Percentiles rank a stretch among this genome's conserved stretches.
phyloP scores from a whole-genome alignment of 2,113 vertebrate genomes.

The Plecturocebus donacophilus region DNA sequence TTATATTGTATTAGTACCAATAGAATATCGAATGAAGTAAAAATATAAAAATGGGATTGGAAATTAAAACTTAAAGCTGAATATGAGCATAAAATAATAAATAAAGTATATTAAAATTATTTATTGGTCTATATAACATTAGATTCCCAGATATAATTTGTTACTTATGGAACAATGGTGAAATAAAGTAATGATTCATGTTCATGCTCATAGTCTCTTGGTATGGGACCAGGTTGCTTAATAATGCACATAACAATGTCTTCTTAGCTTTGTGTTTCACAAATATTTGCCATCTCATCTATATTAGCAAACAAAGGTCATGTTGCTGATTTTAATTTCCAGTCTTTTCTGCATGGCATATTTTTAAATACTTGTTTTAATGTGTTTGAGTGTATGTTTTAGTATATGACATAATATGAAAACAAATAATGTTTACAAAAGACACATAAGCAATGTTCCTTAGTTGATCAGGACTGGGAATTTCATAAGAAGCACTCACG shows the following conservation, averaged over 20 bases:
- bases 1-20: neutral
- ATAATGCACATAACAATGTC: neutral
- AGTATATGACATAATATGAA: neutral
- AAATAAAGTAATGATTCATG: neutral
- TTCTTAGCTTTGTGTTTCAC: neutral
- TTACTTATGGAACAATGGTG: neutral
- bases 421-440: neutral
- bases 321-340: neutral
- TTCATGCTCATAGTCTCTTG: neutral
- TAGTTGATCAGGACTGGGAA: neutral
- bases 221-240: neutral
- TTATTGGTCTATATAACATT: neutral
- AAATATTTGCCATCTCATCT: neutral
- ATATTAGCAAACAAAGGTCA: neutral
- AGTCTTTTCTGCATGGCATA: neutral
- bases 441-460: neutral
- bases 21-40: neutral
- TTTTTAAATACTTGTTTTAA: neutral
- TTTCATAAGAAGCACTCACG: neutral
- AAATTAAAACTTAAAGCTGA: neutral
- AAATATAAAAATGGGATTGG: neutral
- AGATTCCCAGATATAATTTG: neutral
- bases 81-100: neutral
- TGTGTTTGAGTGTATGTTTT: neutral
- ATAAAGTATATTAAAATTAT: neutral